Conservation (phyloP, 2,113 vertebrate genomes). For the Hucho hucho region DNA sequence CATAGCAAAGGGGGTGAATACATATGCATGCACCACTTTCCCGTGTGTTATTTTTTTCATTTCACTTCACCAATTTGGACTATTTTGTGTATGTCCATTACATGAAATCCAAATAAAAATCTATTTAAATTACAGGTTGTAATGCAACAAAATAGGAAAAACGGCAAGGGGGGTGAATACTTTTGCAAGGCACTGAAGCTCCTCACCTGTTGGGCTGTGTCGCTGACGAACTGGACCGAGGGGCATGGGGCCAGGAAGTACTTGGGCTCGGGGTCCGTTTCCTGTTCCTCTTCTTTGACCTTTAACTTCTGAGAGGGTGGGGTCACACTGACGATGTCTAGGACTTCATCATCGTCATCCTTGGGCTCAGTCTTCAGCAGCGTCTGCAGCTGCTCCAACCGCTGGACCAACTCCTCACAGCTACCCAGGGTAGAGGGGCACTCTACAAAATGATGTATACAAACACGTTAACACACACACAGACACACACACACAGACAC, state of each 20-base stretch:
- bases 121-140: no score
- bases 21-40: no score
- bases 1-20: no score
- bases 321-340: constrained; percentile 82
- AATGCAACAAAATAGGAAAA: no score
- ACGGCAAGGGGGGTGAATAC: no score
- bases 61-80: no score
- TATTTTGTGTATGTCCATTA: no score
- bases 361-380: constrained; percentile 90
- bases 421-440: constrained; percentile 85
- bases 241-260: constrained; percentile 83
- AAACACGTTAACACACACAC: background rate
- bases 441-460: constrained; percentile 67
- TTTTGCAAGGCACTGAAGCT: no score
- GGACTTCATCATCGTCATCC: constrained; percentile 79
- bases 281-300: constrained; percentile 91
- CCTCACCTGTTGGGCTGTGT: constrained; percentile 86
- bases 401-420: constrained; percentile 82
- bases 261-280: constrained; percentile 82
- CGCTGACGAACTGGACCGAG: constrained; percentile 84
- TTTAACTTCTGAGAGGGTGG: constrained; percentile 80
- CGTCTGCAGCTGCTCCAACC: constrained; percentile 89
- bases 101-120: no score
- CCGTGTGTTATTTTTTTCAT: no score
- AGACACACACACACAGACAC: background rate